Conservation (phyloP, 2,888 invertebrate genomes). For the Nymphalis urticae region DNA sequence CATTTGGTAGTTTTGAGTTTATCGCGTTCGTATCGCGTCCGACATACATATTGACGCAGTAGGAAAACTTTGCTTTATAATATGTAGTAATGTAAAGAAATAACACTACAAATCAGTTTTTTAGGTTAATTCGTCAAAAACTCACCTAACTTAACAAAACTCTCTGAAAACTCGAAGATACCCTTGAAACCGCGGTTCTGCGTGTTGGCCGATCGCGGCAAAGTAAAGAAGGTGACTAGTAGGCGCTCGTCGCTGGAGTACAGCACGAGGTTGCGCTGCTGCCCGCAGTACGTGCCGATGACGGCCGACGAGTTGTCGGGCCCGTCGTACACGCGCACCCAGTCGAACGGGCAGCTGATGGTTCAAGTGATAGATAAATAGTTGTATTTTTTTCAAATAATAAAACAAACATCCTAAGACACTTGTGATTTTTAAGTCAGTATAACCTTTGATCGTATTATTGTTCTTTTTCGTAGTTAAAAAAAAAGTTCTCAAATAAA, state of each 20-base stretch:
- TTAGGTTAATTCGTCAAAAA: constrained; percentile 5
- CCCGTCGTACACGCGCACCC: constrained; percentile 98
- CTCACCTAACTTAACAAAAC: constrained; percentile 98
- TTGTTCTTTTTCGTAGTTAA: too few relatives aligned
- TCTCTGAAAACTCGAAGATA: constrained; percentile 98
- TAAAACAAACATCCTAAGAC: too few relatives aligned
- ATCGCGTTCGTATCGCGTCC: too few relatives aligned
- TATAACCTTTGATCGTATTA: too few relatives aligned
- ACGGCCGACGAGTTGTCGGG: constrained; percentile 92
- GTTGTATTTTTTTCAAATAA: too few relatives aligned
- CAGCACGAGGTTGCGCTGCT: constrained; percentile 96
- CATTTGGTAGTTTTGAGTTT: too few relatives aligned
- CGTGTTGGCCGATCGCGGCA: constrained; percentile 94
- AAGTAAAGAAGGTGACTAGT: constrained; percentile 94
- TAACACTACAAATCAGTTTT: not conserved
- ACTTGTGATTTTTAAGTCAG: too few relatives aligned
- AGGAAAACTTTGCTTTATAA: too few relatives aligned
- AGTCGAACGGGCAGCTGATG: constrained; percentile 98
- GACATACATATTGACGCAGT: too few relatives aligned
- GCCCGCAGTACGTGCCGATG: constrained; percentile 98
- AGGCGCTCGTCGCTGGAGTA: constrained; percentile 96
- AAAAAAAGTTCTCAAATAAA: too few relatives aligned
- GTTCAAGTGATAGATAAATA: not conserved
- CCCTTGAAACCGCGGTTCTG: constrained; percentile 99
- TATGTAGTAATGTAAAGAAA: too few relatives aligned